These are phyloP conservation scores for Sceloporus tristichus DNA, from an alignment of 2,113 vertebrate genomes.

Conservation along the genomic window DNA sequence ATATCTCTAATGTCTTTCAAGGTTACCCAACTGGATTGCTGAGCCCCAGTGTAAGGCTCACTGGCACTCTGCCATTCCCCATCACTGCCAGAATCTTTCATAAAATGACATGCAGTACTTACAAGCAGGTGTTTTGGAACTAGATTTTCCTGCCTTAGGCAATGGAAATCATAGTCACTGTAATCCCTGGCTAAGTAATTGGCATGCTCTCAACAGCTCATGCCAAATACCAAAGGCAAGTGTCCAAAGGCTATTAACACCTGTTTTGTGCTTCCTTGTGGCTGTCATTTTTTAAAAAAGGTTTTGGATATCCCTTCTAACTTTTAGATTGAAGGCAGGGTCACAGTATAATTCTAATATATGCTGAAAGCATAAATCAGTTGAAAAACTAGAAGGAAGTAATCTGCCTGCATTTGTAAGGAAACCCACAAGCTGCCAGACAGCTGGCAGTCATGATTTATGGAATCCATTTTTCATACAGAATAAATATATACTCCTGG, in stretches of 20 bases:
- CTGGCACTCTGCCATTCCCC: background rate
- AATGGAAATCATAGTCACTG: background rate
- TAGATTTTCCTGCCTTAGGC: background rate
- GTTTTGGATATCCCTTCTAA: background rate
- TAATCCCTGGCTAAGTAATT: background rate
- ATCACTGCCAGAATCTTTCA: accelerated
- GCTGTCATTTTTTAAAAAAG: background rate
- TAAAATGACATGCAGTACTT: background rate
- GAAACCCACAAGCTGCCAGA: background rate
- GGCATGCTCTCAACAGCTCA: background rate
- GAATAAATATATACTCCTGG: background rate
- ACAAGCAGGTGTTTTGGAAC: background rate
- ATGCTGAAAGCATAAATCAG: background rate
- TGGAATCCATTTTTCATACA: background rate
- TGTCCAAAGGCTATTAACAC: background rate
- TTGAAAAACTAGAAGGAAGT: no score
- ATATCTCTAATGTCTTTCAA: background rate
- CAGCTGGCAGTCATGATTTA: background rate
- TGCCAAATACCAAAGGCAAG: background rate
- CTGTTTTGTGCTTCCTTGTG: conserved; percentile 11
- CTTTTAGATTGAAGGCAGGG: background rate
- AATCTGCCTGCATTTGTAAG: background rate
- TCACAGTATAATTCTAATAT: background rate
- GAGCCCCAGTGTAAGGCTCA: accelerated
- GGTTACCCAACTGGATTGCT: accelerated